Conservation (phyloP, 2,113 vertebrate species). For the Casuarius casuarius region DNA sequence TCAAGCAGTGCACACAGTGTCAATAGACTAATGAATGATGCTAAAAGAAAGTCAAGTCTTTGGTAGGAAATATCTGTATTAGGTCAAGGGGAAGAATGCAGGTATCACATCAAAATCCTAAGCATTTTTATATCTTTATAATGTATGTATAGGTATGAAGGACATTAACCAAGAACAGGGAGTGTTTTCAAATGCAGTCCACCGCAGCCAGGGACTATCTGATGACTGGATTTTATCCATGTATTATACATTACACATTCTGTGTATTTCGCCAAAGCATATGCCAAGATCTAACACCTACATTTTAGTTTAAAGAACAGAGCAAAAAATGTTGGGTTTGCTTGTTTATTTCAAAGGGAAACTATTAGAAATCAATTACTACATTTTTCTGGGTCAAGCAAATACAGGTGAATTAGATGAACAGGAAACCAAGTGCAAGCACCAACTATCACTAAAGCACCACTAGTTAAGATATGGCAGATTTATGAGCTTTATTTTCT, state of each 20-base stretch:
- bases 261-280: background rate
- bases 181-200: background rate
- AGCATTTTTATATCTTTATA: background rate
- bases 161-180: background rate
- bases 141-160: background rate
- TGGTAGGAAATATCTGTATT: background rate
- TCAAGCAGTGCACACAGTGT: background rate
- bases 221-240: background rate
- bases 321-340: constrained; percentile 1
- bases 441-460: constrained; percentile 74
- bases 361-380: constrained; percentile 66
- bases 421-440: constrained; percentile 51
- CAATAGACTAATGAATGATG: background rate
- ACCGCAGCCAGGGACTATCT: background rate
- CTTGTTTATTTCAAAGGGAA: constrained; percentile 19
- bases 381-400: constrained; percentile 53
- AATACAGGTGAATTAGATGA: constrained; percentile 58
- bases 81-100: background rate
- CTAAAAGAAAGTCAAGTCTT: background rate
- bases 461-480: constrained; percentile 80
- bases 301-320: background rate
- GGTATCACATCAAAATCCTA: background rate
- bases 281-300: background rate
- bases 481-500: constrained; percentile 81
- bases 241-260: background rate